Conservation (phyloP, 2,888 invertebrate genomes). For the Tethea ocularis region DNA sequence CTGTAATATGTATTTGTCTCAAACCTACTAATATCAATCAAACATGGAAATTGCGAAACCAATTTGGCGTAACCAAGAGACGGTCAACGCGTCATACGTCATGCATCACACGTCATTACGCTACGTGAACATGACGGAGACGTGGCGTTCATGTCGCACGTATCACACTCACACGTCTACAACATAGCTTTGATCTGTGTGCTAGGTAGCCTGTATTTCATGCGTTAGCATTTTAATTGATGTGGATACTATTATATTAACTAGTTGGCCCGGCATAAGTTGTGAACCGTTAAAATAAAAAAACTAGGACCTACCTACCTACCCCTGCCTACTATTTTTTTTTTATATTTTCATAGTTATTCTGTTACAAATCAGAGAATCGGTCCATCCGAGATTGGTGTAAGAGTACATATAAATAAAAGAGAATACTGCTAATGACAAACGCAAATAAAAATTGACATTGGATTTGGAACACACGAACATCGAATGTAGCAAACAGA, state of each 20-base stretch:
- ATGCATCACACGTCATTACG: conserved; percentile 5
- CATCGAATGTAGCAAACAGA: conserved; percentile 10
- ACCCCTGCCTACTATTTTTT: no score
- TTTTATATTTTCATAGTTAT: no score
- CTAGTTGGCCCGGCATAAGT: no score
- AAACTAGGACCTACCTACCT: no score
- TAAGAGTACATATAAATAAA: no score
- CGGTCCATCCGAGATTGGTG: no score
- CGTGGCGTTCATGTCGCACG: not conserved
- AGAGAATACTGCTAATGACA: not conserved
- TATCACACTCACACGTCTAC: not conserved
- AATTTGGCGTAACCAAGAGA: not conserved
- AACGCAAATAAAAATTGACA: not conserved
- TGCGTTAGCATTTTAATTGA: not conserved
- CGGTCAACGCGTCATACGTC: not conserved
- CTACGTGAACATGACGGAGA: not conserved
- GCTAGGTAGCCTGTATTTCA: not conserved
- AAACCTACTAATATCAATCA: not conserved
- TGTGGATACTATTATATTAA: not conserved
- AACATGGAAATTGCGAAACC: not conserved
- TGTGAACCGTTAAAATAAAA: no score
- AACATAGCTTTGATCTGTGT: not conserved
- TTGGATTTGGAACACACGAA: not conserved
- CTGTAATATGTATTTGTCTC: not conserved
- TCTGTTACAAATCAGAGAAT: no score